Conservation (phyloP, 2,888 invertebrate genomes). For the Tinea semifulvella region DNA sequence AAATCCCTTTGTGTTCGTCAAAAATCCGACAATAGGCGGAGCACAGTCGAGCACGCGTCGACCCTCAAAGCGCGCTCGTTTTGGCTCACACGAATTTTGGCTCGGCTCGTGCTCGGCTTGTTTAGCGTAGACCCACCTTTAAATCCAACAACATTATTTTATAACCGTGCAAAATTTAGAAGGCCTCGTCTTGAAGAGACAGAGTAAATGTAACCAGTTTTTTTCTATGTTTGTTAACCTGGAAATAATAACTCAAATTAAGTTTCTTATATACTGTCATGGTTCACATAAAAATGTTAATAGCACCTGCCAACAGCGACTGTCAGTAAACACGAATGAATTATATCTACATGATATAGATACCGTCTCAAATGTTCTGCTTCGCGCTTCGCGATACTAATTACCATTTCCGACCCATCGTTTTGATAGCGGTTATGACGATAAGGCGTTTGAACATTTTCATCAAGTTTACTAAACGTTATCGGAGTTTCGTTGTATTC, state of each 20-base stretch:
- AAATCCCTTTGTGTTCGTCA: too few species aligned
- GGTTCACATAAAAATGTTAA: conserved; percentile 10
- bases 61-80: too few species aligned
- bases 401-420: conserved; percentile 15
- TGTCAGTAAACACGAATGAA: conserved; percentile 14
- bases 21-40: too few species aligned
- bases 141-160: conserved; percentile 4
- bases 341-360: conserved; percentile 9
- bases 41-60: too few species aligned
- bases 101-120: too few species aligned
- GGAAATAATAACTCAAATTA: conserved; percentile 9
- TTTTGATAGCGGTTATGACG: conserved; percentile 11
- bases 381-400: conserved; percentile 12
- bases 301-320: conserved; percentile 9
- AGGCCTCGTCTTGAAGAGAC: conserved; percentile 5
- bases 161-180: conserved; percentile 13
- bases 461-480: conserved; percentile 13
- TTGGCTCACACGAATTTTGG: not conserved
- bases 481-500: too few species aligned
- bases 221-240: conserved; percentile 8
- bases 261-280: conserved; percentile 7
- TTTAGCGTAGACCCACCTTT: too few species aligned
- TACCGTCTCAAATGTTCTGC: conserved; percentile 9
- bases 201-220: conserved; percentile 7
- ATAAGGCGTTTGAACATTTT: conserved; percentile 12